Conservation (phyloP, 2,797 vertebrate genomes). For the Poeciliopsis paucimaculata region DNA sequence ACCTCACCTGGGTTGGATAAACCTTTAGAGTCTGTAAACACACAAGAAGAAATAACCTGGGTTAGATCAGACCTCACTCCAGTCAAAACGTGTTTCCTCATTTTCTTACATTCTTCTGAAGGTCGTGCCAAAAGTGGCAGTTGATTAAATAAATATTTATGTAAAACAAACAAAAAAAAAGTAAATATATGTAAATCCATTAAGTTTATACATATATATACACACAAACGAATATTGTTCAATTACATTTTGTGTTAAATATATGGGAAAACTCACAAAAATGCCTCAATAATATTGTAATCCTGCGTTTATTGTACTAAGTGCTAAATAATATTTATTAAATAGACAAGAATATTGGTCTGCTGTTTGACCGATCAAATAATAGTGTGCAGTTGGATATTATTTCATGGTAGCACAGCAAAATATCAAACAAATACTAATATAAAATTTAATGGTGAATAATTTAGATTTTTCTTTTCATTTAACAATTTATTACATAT, state of each 20-base stretch:
- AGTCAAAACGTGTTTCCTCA: background rate
- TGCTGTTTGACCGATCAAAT: background rate
- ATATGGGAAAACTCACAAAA: background rate
- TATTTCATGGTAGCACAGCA: background rate
- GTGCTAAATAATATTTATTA: background rate
- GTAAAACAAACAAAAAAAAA: background rate
- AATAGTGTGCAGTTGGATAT: background rate
- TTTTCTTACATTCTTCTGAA: background rate
- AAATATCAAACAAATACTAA: background rate
- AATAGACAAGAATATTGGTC: background rate
- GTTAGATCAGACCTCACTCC: background rate
- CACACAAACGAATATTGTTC: background rate
- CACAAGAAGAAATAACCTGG: background rate
- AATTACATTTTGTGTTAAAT: background rate
- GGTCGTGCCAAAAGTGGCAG: background rate
- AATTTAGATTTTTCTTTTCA: background rate
- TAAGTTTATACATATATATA: background rate
- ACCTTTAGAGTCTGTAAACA: conserved; percentile 92
- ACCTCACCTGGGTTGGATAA: conserved; percentile 95
- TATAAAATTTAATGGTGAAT: background rate
- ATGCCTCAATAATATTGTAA: background rate
- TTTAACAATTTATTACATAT: background rate
- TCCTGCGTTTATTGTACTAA: background rate
- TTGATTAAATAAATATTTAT: background rate
- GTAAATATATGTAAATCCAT: background rate